A percentile compares a stretch with the other conserved stretches of the same genome.
phyloP scores from a whole-genome alignment of 2,113 vertebrate genomes.

The Notothenia coriiceps region DNA sequence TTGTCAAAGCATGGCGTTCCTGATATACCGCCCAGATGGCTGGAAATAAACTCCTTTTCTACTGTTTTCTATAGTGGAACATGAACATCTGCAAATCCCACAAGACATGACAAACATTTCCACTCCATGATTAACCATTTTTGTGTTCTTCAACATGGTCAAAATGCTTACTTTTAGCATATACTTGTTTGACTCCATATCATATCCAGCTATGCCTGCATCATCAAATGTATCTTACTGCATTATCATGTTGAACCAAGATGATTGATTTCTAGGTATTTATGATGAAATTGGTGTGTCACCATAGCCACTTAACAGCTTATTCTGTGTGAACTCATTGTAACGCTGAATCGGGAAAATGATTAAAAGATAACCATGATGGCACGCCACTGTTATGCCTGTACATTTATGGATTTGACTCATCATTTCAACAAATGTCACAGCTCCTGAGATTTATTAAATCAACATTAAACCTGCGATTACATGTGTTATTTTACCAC shows the following conservation, averaged over 20 bases:
- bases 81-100: conserved; percentile 39
- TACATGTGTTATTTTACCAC: not conserved
- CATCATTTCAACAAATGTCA: conserved; percentile 29
- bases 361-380: conserved; percentile 15
- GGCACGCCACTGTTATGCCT: conserved; percentile 8
- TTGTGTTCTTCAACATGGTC: conserved; percentile 18
- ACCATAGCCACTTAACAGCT: not conserved
- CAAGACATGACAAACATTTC: conserved; percentile 45
- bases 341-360: conserved; percentile 27
- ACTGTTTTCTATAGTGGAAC: conserved; percentile 28
- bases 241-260: not conserved
- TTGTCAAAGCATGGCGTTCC: conserved; percentile 38
- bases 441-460: conserved; percentile 4
- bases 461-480: not conserved
- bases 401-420: conserved; percentile 29
- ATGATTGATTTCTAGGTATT: conserved; percentile 2
- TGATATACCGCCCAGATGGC: conserved; percentile 41
- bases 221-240: not conserved
- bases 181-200: conserved; percentile 5
- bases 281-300: not conserved
- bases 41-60: conserved; percentile 32
- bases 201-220: not conserved
- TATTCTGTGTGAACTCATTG: conserved; percentile 13
- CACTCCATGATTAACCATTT: conserved; percentile 42
- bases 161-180: not conserved